Conservation (phyloP, 2,888 invertebrate genomes). For the Auanema freiburgensis region DNA sequence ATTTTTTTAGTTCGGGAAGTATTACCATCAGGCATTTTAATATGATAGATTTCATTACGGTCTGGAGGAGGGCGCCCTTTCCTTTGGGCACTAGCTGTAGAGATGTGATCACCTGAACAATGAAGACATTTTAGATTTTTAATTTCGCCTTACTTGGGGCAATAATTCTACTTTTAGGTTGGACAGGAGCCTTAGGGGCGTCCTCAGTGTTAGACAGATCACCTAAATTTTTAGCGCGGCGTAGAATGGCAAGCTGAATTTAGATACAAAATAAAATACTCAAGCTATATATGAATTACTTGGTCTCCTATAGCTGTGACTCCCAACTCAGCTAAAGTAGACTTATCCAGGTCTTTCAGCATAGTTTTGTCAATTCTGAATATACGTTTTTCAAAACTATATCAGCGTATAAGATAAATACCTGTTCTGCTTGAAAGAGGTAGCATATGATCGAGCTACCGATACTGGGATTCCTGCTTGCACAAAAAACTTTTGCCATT, state of each 20-base stretch:
- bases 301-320: constrained; percentile 51
- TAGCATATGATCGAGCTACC: constrained; percentile 30
- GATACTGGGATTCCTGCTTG: constrained; percentile 41
- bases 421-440: constrained; percentile 30
- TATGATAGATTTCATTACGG: constrained; percentile 57
- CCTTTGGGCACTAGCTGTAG: constrained; percentile 16
- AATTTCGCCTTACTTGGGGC: neutral
- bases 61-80: constrained; percentile 42
- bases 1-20: constrained; percentile 46
- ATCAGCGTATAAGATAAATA: constrained; percentile 9
- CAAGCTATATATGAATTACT: constrained; percentile 20
- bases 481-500: constrained; percentile 34
- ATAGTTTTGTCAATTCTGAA: constrained; percentile 43
- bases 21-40: constrained; percentile 57
- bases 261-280: neutral
- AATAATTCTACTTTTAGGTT: neutral
- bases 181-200: neutral
- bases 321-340: constrained; percentile 43
- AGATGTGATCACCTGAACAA: constrained; percentile 9
- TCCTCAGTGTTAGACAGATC: constrained; percentile 11
- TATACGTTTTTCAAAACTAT: too few relatives aligned
- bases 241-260: constrained; percentile 32
- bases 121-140: neutral
- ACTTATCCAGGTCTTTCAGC: constrained; percentile 47
- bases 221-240: constrained; percentile 24